Percentiles rank a stretch among this genome's conserved stretches.
Evolutionary conservation across 2,888 invertebrate genomes (phyloP).

Genomic region (Dione juno): DNA sequence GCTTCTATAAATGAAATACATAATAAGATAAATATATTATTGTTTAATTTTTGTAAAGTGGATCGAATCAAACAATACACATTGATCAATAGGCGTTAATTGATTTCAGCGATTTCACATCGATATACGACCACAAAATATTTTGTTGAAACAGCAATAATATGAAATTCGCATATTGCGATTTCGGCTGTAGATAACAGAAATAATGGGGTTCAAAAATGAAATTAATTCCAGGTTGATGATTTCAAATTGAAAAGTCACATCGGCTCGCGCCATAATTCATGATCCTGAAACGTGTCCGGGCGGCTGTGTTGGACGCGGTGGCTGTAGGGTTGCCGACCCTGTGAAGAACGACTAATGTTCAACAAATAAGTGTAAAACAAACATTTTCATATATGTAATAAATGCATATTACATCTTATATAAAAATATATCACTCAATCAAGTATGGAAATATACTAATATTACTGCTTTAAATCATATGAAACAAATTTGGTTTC

Average conservation of each 20-base stretch:
- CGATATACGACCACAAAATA: slow-evolving; percentile 66
- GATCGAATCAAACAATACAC: slow-evolving; percentile 12
- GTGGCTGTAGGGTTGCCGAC: slow-evolving; percentile 66
- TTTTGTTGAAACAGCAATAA: slow-evolving; percentile 78
- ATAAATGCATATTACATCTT: too few species aligned
- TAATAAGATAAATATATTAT: not conserved
- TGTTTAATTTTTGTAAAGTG: not conserved
- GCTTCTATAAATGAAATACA: too few species aligned
- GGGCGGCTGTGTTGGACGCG: slow-evolving; percentile 78
- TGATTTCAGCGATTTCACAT: slow-evolving; percentile 43
- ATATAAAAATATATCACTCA: too few species aligned
- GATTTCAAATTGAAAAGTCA: slow-evolving; percentile 85
- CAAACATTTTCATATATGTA: not conserved
- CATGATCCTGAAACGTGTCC: slow-evolving; percentile 83
- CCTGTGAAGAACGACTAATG: slow-evolving; percentile 17
- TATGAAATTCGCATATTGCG: slow-evolving; percentile 81
- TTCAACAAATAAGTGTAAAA: not conserved
- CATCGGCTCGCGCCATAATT: slow-evolving; percentile 83
- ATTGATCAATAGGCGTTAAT: slow-evolving; percentile 34
- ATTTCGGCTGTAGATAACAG: slow-evolving; percentile 80
- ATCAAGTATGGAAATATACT: too few species aligned
- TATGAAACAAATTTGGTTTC: too few species aligned
- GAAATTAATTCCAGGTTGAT: slow-evolving; percentile 84
- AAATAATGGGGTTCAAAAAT: slow-evolving; percentile 84
- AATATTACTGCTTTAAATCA: too few species aligned